Evolutionary conservation across 2,113 vertebrate genomes (phyloP).

Genomic region (Lagopus leucura): DNA sequence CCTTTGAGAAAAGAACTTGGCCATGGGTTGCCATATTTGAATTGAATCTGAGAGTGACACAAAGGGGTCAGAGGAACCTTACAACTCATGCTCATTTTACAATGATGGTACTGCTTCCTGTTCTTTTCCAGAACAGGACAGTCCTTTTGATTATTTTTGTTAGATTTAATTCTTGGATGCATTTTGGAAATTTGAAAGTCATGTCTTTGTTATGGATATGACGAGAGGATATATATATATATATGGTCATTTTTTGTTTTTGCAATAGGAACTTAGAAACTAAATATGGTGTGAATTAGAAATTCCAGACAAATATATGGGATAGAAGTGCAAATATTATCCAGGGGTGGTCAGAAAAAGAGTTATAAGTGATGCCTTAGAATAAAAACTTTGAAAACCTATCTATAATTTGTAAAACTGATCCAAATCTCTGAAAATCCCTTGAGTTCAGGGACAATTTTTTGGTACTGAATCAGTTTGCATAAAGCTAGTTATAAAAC

Average conservation of each 20-base stretch:
- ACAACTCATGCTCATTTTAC: not conserved
- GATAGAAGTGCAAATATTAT: not conserved
- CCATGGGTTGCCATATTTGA: not conserved
- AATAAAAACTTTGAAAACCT: not conserved
- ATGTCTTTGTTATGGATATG: not conserved
- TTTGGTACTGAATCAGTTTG: conserved; percentile 58
- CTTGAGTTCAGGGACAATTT: conserved; percentile 19
- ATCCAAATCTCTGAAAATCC: not conserved
- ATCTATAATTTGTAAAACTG: conserved; percentile 7
- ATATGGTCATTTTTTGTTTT: not conserved
- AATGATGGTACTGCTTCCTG: not conserved
- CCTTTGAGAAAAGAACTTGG: not conserved
- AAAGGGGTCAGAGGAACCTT: not conserved
- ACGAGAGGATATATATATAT: not conserved
- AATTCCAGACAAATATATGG: not conserved
- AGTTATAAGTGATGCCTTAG: not conserved
- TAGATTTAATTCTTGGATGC: not conserved
- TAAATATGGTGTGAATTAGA: not conserved
- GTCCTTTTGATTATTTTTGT: not conserved
- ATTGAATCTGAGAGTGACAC: not conserved
- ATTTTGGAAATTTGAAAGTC: not conserved
- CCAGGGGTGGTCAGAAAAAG: not conserved
- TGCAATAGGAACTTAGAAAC: not conserved
- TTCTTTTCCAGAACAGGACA: not conserved
- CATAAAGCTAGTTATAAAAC: conserved; percentile 69